These are phyloP conservation scores for Arctocebus calabarensis DNA, from an alignment of 2,797 vertebrate genomes.

Conservation along the genomic window DNA sequence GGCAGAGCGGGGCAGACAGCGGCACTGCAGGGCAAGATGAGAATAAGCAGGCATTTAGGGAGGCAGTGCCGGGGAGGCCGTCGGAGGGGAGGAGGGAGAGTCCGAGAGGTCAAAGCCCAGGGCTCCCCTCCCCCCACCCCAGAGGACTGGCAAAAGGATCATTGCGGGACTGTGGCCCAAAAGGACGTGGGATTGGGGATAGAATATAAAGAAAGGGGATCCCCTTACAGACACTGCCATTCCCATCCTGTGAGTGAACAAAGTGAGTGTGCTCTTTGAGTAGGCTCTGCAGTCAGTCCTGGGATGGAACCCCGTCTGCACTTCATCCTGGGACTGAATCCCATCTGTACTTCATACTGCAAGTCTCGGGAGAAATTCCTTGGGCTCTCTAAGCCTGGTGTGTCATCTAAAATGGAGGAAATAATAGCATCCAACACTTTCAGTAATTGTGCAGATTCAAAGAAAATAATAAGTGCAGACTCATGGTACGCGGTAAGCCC, in stretches of 20 bases:
- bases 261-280: neutral
- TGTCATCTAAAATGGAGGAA: neutral
- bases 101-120: neutral
- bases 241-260: neutral
- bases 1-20: neutral
- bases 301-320: neutral
- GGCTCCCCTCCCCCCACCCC: neutral
- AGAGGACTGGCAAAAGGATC: neutral
- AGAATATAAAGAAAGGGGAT: neutral
- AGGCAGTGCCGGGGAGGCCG: neutral
- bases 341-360: neutral
- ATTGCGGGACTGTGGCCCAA: neutral
- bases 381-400: neutral
- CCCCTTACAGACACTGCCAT: accelerated
- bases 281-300: neutral
- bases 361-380: neutral
- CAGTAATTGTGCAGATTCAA: neutral
- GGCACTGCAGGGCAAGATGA: neutral
- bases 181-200: neutral
- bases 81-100: neutral
- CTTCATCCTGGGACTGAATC: neutral
- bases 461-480: neutral
- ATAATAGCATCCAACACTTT: neutral
- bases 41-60: neutral
- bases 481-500: neutral